These are phyloP conservation scores for Oryzias celebensis DNA, from an alignment of 2,113 vertebrate genomes.

Conservation along the genomic window DNA sequence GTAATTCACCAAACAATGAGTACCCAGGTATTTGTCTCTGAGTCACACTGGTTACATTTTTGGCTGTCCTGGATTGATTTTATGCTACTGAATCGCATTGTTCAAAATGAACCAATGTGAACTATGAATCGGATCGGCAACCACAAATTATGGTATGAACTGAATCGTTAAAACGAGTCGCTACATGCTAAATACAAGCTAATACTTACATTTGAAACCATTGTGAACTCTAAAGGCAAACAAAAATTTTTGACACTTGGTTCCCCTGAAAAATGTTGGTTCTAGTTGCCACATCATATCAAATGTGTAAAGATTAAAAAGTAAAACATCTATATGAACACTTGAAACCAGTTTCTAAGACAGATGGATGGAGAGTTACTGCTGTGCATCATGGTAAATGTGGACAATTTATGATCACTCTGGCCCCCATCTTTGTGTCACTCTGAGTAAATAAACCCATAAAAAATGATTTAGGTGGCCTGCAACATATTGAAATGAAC, in stretches of 20 bases:
- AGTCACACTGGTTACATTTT: too few species aligned
- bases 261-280: conserved; percentile 1
- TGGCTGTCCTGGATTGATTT: too few species aligned
- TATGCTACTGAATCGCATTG: too few species aligned
- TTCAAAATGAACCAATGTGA: too few species aligned
- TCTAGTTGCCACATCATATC: conserved; percentile 3
- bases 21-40: too few species aligned
- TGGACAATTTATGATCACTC: conserved; percentile 65
- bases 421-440: conserved; percentile 63
- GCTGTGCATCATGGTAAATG: conserved; percentile 61
- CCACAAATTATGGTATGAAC: too few species aligned
- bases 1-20: too few species aligned
- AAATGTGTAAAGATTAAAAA: conserved; percentile 11
- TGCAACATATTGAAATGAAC: conserved; percentile 62
- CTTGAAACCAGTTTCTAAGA: conserved; percentile 23
- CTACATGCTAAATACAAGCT: too few species aligned
- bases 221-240: conserved; percentile 15
- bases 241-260: conserved; percentile 2
- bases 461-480: conserved; percentile 66
- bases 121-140: too few species aligned
- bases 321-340: conserved; percentile 29
- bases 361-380: conserved; percentile 49
- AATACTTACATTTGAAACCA: conserved; percentile 13
- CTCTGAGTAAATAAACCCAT: conserved; percentile 73
- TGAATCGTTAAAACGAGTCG: too few species aligned